Percentiles rank a stretch among this genome's conserved stretches.
Evolutionary conservation across 2,797 vertebrate species (phyloP).

Genomic region (Smutsia gigantea): DNA sequence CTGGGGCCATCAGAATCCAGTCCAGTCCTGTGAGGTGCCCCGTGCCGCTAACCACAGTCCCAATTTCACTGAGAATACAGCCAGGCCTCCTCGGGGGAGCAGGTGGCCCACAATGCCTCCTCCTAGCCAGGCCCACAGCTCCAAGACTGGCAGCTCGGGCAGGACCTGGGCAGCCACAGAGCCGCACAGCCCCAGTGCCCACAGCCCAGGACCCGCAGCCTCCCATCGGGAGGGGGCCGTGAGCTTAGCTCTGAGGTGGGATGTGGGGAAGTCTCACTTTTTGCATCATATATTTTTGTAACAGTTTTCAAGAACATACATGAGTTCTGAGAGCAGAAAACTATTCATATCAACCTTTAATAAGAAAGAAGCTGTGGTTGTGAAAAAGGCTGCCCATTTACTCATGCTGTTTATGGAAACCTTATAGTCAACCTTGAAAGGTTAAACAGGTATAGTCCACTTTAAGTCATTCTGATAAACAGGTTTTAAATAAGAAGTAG

Average conservation of each 20-base stretch:
- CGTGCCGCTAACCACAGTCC: not conserved
- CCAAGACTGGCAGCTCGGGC: fast-evolving
- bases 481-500: not conserved
- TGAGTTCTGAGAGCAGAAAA: not conserved
- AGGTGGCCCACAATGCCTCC: not conserved
- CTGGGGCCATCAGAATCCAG: not conserved
- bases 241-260: not conserved
- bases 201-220: too few relatives aligned
- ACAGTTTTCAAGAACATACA: not conserved
- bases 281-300: not conserved
- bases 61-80: not conserved
- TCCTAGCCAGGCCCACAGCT: not conserved
- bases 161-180: not conserved
- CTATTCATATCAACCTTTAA: not conserved
- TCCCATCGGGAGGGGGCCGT: not conserved
- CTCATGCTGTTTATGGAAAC: not conserved
- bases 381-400: not conserved
- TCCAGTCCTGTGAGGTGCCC: not conserved
- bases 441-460: not conserved
- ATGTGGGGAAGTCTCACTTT: fast-evolving
- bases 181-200: not conserved
- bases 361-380: not conserved
- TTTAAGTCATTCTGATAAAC: not conserved
- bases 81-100: not conserved
- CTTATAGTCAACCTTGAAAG: not conserved